Conservation (phyloP, 2,888 invertebrate genomes). For the Scaeva pyrastri region DNA sequence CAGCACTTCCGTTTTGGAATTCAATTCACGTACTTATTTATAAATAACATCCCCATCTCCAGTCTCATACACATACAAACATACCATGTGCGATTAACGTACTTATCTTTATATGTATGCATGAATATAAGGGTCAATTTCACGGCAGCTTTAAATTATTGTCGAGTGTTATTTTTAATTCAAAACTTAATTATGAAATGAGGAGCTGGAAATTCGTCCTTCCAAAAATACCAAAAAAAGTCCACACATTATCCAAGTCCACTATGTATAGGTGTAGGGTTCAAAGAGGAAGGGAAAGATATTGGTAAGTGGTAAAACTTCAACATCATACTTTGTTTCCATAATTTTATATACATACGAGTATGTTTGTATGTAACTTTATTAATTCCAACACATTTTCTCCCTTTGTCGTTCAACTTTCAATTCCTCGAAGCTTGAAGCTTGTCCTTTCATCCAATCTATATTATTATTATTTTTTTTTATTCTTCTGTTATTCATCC, state of each 20-base stretch:
- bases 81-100: no score
- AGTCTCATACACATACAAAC: no score
- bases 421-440: slow-evolving; percentile 24
- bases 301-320: neutral
- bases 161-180: neutral
- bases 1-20: no score
- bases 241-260: neutral
- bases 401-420: slow-evolving; percentile 19
- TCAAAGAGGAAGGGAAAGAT: no score
- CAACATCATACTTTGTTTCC: slow-evolving; percentile 25
- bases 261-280: no score
- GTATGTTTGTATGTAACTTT: neutral
- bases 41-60: no score
- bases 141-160: neutral
- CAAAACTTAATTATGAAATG: slow-evolving; percentile 2
- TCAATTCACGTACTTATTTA: no score
- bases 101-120: no score
- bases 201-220: neutral
- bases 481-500: neutral
- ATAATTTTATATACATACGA: no score
- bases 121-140: no score
- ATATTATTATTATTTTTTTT: neutral
- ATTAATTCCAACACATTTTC: slow-evolving; percentile 28
- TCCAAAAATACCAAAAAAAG: no score
- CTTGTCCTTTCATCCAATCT: slow-evolving; percentile 17